Evolutionary conservation across 2,797 vertebrate species (phyloP), one percentile per base, ranked within the genome.

Genomic region (Manis pentadactyla): DNA sequence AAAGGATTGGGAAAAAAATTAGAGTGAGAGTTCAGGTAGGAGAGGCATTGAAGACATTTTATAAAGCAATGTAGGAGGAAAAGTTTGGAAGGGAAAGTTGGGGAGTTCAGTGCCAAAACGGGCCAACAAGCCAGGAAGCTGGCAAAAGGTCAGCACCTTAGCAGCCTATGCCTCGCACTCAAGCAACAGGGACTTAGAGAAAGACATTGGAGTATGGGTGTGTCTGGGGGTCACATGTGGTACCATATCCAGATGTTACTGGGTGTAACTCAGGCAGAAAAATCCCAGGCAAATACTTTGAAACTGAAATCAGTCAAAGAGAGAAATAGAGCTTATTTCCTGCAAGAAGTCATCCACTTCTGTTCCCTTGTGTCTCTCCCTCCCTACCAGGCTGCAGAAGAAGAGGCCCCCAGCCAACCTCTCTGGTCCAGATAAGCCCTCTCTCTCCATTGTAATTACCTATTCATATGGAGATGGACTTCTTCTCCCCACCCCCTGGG

Each of bases 1-100:
- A 69, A 95, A 97, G 83, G 71, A 89, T 75, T 95, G 63, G 79
- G 90, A 11, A 7, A 89, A 81, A 82, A 49, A 89, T 84, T 64
- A 78, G 25, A 89, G 23, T 37, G 57, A 93, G 94, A 89, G n/a
- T 55, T 57, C 7, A 49, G 55, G 74, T 69, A 75, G 66, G 63
- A 93, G 49, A 86, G 15, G 29, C 84, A 55, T 66, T 57, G 75
- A 68, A 94, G 86, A 59, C 12, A 81, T 87, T 75, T 94, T 75
- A 9, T 66, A 61, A 13, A 57, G 34, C 31, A 81, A 27, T 66
- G 31, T 10, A 55, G 12, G 17, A 63, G 78, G 42, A 79, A 71
- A 87, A 90, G 17, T 64, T 95, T 74, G 46, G 61, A 66, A 87
- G 55, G 34, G 61, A 93, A 77, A n/a, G 23, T 61, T 92, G 49